Percentiles rank a stretch among this genome's conserved stretches.
Conservation (phyloP, 2,113 vertebrate genomes). For the Falco punctatus region DNA sequence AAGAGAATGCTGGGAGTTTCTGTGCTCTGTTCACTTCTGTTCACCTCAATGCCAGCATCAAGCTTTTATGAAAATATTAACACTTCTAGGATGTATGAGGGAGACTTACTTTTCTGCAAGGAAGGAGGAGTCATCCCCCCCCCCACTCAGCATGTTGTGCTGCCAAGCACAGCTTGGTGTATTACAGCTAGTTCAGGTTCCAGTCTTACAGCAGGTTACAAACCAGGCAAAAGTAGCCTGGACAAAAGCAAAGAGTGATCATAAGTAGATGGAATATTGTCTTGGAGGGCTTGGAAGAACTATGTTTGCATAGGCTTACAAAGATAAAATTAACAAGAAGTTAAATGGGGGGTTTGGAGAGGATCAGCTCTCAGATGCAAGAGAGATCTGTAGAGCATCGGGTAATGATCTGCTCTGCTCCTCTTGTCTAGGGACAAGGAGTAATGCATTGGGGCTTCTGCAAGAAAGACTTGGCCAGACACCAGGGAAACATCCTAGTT, state of each 20-base stretch:
- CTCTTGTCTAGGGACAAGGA: not conserved
- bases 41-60: not conserved
- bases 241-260: not conserved
- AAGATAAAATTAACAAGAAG: not conserved
- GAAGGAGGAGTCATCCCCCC: not conserved
- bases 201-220: not conserved
- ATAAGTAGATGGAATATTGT: not conserved
- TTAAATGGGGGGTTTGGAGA: not conserved
- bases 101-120: not conserved
- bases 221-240: not conserved
- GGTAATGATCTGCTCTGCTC: not conserved
- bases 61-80: not conserved
- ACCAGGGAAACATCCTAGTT: not conserved
- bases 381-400: accelerated
- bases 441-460: not conserved
- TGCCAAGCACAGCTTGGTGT: not conserved
- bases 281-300: not conserved
- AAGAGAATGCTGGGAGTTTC: not conserved
- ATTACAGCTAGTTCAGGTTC: not conserved
- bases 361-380: not conserved
- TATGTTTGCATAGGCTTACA: not conserved
- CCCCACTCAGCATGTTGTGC: not conserved
- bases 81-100: not conserved
- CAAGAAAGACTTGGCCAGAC: not conserved
- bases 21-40: not conserved